Evolutionary conservation across 2,113 vertebrate genomes (phyloP), one percentile per base, ranked within the genome.

Genomic region (Brachypodius melanocephalos): DNA sequence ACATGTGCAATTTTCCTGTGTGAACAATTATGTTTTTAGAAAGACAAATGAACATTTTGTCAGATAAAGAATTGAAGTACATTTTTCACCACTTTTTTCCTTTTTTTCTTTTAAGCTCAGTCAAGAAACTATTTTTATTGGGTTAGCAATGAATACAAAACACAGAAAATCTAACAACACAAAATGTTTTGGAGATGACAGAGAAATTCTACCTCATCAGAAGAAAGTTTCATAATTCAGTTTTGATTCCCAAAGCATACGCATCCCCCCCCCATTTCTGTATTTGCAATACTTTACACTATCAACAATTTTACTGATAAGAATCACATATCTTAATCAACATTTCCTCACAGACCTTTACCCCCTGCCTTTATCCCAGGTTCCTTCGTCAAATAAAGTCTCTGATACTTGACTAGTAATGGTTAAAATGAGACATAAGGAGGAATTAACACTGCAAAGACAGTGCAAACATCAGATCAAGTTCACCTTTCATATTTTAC

Each of bases 31-130:
- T 79, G 14, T 52, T 26, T 84, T 93, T 71, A 93, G 58, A 92
- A 90, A 93, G 68, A 89, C 24, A 94, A 93, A 93, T 55, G 12
- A 86, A 93, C 6, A 59, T 52, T 78, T 68, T 91, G 24, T 85
- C 68, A 73, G 45, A 48, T 40, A 85, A 81, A 90, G n/a, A 87
- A 80, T 4, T 12, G 2, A 65, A 75, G 19, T 25, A 57, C 8
- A 46, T 66, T 76, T 88, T 95, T 91, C 65, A 38, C 8, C 45
- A 14, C 3, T 17, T 51, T 66, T 34, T 51, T 19, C 9, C 5
- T 6, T 55, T 54, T 22, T 25, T 38, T 52, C 28, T 57, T 63
- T 73, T 19, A 5, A 59, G 32, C 2, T 7, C 40, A 26, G 4
- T 63, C 17, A 46, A 51, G 40, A 89, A 67, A 74, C 40, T 77